Evolutionary conservation across 2,797 vertebrate species (phyloP).

Genomic region (Sandelia bainsii): DNA sequence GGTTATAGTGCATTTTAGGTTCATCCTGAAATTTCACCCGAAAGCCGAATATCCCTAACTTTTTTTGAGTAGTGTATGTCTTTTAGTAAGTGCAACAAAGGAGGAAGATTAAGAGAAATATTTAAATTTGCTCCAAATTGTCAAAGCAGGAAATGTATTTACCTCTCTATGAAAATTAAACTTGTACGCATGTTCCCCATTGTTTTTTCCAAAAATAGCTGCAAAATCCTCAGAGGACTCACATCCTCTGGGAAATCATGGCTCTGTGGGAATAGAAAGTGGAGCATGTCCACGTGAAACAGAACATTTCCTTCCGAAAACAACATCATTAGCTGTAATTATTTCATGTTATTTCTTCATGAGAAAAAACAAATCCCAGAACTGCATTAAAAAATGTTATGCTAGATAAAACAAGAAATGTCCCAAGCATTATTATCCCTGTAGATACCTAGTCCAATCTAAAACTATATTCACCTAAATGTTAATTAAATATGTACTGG

Average conservation of each 20-base stretch:
- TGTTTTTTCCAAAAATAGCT: constrained; percentile 45
- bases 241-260: constrained; percentile 41
- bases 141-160: constrained; percentile 43
- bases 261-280: constrained; percentile 48
- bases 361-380: not conserved
- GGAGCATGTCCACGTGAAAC: constrained; percentile 39
- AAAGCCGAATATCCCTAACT: too few relatives aligned
- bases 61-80: too few relatives aligned
- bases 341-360: not conserved
- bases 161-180: constrained; percentile 40
- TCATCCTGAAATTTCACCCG: too few relatives aligned
- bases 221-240: constrained; percentile 29
- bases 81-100: not conserved
- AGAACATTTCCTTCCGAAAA: constrained; percentile 46
- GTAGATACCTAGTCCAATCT: too few relatives aligned
- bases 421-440: too few relatives aligned
- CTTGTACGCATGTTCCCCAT: constrained; percentile 33
- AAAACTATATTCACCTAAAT: too few relatives aligned
- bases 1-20: too few relatives aligned
- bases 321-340: constrained; percentile 12
- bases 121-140: not conserved
- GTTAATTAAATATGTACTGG: too few relatives aligned
- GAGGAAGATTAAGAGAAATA: too few relatives aligned
- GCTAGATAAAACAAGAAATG: not conserved
- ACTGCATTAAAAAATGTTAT: not conserved